phyloP scores from a whole-genome alignment of 1,140 invertebrate genomes.

The Diachasmimorpha longicaudata region DNA sequence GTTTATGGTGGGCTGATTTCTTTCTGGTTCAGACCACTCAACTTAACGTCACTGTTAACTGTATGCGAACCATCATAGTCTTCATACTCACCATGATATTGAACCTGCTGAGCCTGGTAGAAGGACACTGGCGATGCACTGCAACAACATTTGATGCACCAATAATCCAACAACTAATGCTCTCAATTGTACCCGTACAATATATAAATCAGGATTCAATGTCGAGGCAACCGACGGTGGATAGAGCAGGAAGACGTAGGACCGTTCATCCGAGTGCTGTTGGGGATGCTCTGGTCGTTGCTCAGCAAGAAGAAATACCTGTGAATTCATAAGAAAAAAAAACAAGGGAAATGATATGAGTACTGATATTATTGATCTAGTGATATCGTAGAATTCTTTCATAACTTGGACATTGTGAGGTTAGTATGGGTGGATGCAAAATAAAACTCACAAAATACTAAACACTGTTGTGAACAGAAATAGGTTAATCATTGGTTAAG shows the following conservation, averaged over 20 bases:
- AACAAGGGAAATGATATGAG: background rate
- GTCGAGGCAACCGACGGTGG: slow-evolving; percentile 75
- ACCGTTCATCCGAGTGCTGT: slow-evolving; percentile 72
- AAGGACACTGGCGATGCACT: slow-evolving; percentile 86
- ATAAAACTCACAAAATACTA: background rate
- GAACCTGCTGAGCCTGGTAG: slow-evolving; percentile 69
- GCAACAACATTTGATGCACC: slow-evolving; percentile 89
- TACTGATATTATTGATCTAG: background rate
- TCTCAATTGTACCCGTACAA: slow-evolving; percentile 82
- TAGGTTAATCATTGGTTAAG: background rate
- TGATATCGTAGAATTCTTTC: background rate
- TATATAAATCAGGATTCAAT: slow-evolving; percentile 79
- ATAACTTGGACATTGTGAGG: background rate
- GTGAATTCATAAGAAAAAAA: slow-evolving; percentile 18
- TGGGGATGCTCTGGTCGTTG: slow-evolving; percentile 60
- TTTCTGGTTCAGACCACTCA: too few relatives aligned
- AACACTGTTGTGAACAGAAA: background rate
- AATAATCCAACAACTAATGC: slow-evolving; percentile 86
- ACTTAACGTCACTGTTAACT: too few relatives aligned
- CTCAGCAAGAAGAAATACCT: slow-evolving; percentile 74
- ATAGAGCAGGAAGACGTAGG: slow-evolving; percentile 90
- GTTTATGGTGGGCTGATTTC: too few relatives aligned
- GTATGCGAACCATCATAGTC: too few relatives aligned
- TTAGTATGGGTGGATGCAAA: background rate
- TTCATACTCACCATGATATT: slow-evolving; percentile 61